phyloP scores from a whole-genome alignment of 2,113 vertebrate species.

The Microtus pennsylvanicus region DNA sequence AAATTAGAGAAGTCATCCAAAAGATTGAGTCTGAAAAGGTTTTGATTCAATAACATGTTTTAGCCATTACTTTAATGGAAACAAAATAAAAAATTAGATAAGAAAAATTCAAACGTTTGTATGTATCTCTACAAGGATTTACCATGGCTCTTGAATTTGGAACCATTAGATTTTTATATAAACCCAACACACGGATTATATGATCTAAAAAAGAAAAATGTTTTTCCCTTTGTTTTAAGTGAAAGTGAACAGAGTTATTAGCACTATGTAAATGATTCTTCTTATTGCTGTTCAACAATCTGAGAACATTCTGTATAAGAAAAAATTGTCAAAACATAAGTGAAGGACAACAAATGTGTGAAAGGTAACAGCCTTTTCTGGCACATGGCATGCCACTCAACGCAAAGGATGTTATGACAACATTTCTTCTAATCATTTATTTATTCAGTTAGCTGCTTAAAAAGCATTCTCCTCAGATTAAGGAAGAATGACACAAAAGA shows the following conservation, averaged over 20 bases:
- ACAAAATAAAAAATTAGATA: background rate
- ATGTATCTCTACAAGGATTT: background rate
- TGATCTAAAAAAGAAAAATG: background rate
- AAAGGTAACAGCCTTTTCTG: conserved; percentile 48
- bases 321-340: conserved; percentile 65
- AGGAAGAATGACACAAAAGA: conserved; percentile 28
- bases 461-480: conserved; percentile 48
- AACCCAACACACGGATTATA: background rate
- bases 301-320: conserved; percentile 62
- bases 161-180: conserved; percentile 36
- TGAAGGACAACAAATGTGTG: conserved; percentile 36
- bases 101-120: background rate
- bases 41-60: background rate
- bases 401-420: conserved; percentile 29
- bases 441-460: conserved; percentile 57
- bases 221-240: conserved; percentile 57
- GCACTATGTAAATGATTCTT: conserved; percentile 53
- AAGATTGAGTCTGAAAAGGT: background rate
- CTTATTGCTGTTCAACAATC: conserved; percentile 34
- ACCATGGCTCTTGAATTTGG: background rate
- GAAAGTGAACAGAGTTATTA: conserved; percentile 49
- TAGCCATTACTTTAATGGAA: background rate
- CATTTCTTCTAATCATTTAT: conserved; percentile 44
- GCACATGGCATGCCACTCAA: conserved; percentile 52
- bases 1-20: background rate